Evolutionary conservation across 2,797 vertebrate species (phyloP).

Genomic region (Gadopsis marmoratus): DNA sequence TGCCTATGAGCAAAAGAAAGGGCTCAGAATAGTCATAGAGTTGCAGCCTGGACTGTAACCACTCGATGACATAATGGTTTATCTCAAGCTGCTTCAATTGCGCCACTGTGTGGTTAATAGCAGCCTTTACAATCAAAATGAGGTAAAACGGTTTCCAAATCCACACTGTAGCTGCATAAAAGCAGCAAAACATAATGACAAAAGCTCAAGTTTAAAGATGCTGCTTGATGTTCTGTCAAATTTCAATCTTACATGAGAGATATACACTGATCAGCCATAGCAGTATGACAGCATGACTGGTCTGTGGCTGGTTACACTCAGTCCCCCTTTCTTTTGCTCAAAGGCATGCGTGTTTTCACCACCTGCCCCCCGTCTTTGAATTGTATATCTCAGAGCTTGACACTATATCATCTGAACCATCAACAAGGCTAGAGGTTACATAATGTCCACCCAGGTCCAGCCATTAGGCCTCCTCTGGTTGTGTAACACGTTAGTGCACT

Average conservation of each 20-base stretch:
- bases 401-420: conserved; percentile 6
- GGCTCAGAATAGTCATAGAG: neutral
- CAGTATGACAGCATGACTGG: too few relatives aligned
- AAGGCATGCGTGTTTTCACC: conserved; percentile 13
- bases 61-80: conserved; percentile 47
- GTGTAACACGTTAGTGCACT: conserved; percentile 62
- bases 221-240: neutral
- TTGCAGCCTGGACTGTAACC: conserved; percentile 33
- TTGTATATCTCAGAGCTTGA: neutral
- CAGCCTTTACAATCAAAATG: neutral
- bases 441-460: conserved; percentile 64
- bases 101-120: conserved; percentile 68
- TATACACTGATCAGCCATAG: neutral
- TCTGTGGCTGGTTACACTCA: conserved; percentile 22
- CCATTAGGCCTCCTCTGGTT: conserved; percentile 54
- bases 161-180: neutral
- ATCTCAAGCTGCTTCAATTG: conserved; percentile 46
- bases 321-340: conserved; percentile 18
- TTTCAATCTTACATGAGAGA: neutral
- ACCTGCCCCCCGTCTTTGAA: conserved; percentile 1
- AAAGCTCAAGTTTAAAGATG: neutral
- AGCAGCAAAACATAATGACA: neutral
- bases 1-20: conserved; percentile 19
- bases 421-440: conserved; percentile 51
- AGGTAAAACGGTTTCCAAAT: neutral